Conservation (phyloP, 1,140 invertebrate species). For the Monomorium pharaonis region DNA sequence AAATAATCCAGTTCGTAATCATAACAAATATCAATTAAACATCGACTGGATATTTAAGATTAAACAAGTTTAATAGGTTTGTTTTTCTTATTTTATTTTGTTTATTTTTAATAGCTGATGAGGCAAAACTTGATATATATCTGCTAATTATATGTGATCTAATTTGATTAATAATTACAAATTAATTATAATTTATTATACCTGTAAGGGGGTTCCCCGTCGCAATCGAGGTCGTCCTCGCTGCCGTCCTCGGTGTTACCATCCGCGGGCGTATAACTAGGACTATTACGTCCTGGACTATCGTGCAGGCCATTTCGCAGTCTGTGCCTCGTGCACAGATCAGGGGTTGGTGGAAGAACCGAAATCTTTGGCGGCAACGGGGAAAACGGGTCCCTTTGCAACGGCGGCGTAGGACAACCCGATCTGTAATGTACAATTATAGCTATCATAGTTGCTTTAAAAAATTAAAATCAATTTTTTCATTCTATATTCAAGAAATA, state of each 20-base stretch:
- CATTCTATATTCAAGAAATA: neutral
- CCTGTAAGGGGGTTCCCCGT: constrained; percentile 85
- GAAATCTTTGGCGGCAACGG: constrained; percentile 89
- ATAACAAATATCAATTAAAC: neutral
- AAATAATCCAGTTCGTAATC: too few relatives aligned
- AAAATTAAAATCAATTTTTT: neutral
- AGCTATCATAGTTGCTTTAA: neutral
- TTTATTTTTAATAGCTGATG: neutral
- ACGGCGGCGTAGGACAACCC: constrained; percentile 82
- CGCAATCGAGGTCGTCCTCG: constrained; percentile 83
- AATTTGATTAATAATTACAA: neutral
- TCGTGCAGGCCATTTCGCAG: constrained; percentile 78
- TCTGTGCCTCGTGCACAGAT: constrained; percentile 83
- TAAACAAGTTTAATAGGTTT: neutral
- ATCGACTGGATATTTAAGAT: neutral
- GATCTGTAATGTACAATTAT: constrained; percentile 71
- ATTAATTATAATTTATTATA: constrained; percentile 43
- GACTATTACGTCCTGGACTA: constrained; percentile 80
- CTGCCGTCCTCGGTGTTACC: constrained; percentile 83
- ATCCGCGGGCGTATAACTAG: constrained; percentile 79
- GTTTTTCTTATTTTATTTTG: neutral
- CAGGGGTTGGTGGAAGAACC: constrained; percentile 91
- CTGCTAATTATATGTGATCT: neutral
- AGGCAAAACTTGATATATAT: neutral
- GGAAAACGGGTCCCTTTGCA: constrained; percentile 83